Conservation (phyloP, 2,113 vertebrate species). For the Istiophorus platypterus region DNA sequence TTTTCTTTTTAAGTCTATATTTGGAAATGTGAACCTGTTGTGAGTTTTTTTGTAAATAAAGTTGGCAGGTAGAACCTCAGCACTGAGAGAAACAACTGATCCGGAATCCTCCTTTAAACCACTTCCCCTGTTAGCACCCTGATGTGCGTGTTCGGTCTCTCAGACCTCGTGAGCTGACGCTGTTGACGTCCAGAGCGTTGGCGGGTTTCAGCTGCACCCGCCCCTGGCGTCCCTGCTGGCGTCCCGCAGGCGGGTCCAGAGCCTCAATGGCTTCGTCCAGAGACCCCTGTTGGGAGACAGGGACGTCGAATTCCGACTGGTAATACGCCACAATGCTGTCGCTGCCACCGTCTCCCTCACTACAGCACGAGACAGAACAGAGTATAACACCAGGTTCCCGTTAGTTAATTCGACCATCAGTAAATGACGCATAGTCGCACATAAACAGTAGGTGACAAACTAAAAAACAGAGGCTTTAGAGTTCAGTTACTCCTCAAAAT, state of each 20-base stretch:
- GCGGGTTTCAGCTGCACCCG: conserved; percentile 10
- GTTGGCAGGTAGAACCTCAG: too few species aligned
- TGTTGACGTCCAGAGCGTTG: conserved; percentile 55
- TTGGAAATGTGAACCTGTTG: too few species aligned
- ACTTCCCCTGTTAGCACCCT: neutral
- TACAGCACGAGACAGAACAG: conserved; percentile 22
- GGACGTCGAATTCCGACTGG: conserved; percentile 81
- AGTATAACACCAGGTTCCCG: too few species aligned
- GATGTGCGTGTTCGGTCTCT: neutral
- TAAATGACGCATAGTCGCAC: too few species aligned
- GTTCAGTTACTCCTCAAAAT: too few species aligned
- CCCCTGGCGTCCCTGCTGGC: neutral
- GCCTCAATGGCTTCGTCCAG: conserved; percentile 72
- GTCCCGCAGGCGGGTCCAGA: neutral
- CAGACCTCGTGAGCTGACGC: conserved; percentile 72
- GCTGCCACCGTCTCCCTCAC: conserved; percentile 36
- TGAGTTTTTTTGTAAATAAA: too few species aligned
- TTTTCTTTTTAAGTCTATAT: too few species aligned
- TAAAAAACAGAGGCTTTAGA: too few species aligned
- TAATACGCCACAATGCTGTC: conserved; percentile 79
- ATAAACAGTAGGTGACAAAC: too few species aligned
- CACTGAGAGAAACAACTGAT: too few species aligned
- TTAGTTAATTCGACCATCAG: too few species aligned
- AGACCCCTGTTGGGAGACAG: conserved; percentile 33
- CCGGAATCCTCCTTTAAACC: neutral